phyloP scores from a whole-genome alignment of 1,140 invertebrate species.

The Panagrolaimus sp. region DNA sequence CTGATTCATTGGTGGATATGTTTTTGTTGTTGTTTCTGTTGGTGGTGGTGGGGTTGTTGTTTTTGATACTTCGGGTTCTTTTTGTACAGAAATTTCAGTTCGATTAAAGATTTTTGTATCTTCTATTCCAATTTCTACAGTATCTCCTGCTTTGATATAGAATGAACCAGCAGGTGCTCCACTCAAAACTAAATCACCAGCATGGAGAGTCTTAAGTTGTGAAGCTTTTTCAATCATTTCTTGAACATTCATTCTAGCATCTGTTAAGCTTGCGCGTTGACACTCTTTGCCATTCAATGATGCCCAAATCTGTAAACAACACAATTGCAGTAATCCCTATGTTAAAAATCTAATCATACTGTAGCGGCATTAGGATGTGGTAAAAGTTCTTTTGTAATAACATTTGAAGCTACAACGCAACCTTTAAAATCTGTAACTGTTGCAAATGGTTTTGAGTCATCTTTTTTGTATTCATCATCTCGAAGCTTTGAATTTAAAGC shows the following conservation, averaged over 20 bases:
- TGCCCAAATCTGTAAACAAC: slow-evolving; percentile 15
- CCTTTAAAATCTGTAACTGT: slow-evolving; percentile 1
- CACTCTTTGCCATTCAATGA: slow-evolving; percentile 16
- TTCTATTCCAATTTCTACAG: slow-evolving; percentile 20
- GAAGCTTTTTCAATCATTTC: slow-evolving; percentile 15
- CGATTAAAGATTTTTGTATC: slow-evolving; percentile 16
- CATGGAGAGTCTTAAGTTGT: slow-evolving; percentile 11
- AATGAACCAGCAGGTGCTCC: slow-evolving; percentile 14
- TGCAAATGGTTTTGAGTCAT: neutral
- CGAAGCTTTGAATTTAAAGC: slow-evolving; percentile 9
- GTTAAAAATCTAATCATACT: slow-evolving; percentile 13
- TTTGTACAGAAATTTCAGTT: slow-evolving; percentile 7
- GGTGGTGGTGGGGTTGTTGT: too few species aligned
- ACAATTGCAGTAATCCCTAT: neutral
- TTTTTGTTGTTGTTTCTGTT: too few species aligned
- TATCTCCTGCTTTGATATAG: slow-evolving; percentile 10
- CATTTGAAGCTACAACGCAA: neutral
- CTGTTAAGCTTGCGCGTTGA: slow-evolving; percentile 5
- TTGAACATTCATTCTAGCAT: neutral
- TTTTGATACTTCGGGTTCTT: neutral
- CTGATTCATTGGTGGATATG: too few species aligned
- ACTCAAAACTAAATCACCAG: slow-evolving; percentile 9
- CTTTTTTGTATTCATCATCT: neutral
- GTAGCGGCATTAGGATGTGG: neutral
- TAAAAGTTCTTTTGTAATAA: neutral